phyloP scores from a whole-genome alignment of 1,140 invertebrate genomes.

The Zaprionus camerounensis region DNA sequence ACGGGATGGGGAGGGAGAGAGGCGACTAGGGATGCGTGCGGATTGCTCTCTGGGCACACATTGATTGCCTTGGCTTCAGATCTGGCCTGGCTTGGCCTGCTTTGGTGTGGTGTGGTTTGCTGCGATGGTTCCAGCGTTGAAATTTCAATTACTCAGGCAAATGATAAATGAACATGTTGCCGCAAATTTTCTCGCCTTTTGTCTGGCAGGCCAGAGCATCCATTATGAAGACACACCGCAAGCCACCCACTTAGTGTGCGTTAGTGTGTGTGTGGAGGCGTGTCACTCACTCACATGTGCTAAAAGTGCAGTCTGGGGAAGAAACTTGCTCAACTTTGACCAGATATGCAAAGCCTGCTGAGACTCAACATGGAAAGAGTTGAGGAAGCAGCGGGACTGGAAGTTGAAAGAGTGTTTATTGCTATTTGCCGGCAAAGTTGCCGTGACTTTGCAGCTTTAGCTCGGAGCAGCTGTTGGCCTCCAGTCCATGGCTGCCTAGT shows the following conservation, averaged over 20 bases:
- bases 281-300: conserved; percentile 45
- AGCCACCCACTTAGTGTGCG: conserved; percentile 75
- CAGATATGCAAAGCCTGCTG: conserved; percentile 45
- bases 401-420: conserved; percentile 51
- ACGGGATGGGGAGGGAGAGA: conserved; percentile 1
- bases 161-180: conserved; percentile 81
- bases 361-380: conserved; percentile 13
- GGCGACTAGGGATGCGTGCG: conserved; percentile 29
- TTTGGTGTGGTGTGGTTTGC: conserved; percentile 13
- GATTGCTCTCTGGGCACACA: conserved; percentile 41
- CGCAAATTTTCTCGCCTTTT: conserved; percentile 79
- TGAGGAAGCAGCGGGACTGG: neutral
- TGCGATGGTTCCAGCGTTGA: conserved; percentile 56
- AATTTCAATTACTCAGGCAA: conserved; percentile 82
- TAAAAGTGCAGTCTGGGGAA: conserved; percentile 50
- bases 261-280: conserved; percentile 62
- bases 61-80: conserved; percentile 54
- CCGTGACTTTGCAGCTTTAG: conserved; percentile 65
- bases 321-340: conserved; percentile 43
- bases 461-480: conserved; percentile 12
- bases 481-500: conserved; percentile 28
- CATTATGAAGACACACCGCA: conserved; percentile 76
- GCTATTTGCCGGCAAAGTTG: conserved; percentile 66
- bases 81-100: conserved; percentile 9
- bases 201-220: conserved; percentile 54